Base-by-base conservation (phyloP, 1,140 invertebrate species). In the Anastrepha obliqua region DNA sequence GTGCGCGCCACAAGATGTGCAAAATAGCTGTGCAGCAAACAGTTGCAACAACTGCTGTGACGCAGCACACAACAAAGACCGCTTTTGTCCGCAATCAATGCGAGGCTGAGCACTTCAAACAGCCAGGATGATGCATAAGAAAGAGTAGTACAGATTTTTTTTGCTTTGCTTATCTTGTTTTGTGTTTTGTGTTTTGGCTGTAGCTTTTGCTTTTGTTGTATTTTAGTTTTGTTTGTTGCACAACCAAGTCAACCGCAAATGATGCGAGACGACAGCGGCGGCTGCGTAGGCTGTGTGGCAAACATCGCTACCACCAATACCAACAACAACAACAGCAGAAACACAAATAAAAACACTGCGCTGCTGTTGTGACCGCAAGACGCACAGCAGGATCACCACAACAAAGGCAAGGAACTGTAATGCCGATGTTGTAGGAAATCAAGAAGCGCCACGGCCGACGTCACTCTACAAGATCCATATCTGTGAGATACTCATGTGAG, bases 221-320 rank as follows among this genome's bases (percentile, higher is more conserved):
- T 51, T 51, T 74, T 74, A 74, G 42, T 44, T 15, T 5, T 17
- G 67, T 42, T 74, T 81, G 74, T 55, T 51, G 74, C n/a, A 55
- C 74, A 81, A 81, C 2, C 74, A 81, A 81, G 74, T 51, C 47
- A 81, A 81, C 74, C 74, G 74, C 74, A 81, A 81, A 81, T 81
- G 74, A 81, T 55, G n/a, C 74, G 47, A 55, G n/a, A 29, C 74
- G 74, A 55, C 74, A 81, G 47, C 20, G 74, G 17, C 74, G 44
- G 74, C 47, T 81, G 74, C 74, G 74, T 81, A 81, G 74, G 74
- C 44, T 67, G 64, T 67, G 64, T 29, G 64, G 64, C 7, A 67
- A 67, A n/a, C 7, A 20, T 4, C n/a, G 13, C n/a, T 17, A 62
- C 51, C 51, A 55, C 51, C 51, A 55, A 11, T 11, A 6, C 51